Evolutionary conservation across 92 coral and sea anemone species (phyloP), one percentile per base, ranked within the genome.

Genomic region (Porites lobata): DNA sequence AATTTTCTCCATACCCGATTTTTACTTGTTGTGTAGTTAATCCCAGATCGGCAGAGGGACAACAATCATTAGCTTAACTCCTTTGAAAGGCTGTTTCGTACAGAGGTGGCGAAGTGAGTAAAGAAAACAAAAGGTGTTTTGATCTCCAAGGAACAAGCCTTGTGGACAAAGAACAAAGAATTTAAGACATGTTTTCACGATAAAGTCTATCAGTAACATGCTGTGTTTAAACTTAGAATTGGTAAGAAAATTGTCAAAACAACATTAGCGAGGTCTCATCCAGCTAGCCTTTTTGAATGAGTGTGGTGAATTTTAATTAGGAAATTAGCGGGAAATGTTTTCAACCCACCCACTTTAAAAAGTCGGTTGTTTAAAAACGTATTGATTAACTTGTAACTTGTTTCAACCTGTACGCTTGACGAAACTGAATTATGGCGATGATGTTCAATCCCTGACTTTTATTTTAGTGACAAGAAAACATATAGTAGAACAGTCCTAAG

Each of bases 101-200:
- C 9, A 54, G 29, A 38, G 22, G 47, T 22, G 47, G 58, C 53
- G n/a, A 21, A 80, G 14, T 65, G 50, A 12, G 65, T 1, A 1
- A 9, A 56, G 38, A 32, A 50, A 66, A 65, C 74, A 80, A 80
- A 66, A 56, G 61, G 20, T 14, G 20, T 15, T 51, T 8, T 50
- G 74, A 59, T 65, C 84, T 66, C 84, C 84, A 19, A 63, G 84
- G 75, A 80, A 43, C 75, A 74, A 80, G 51, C 14, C 12, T 21
- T 9, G 74, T 50, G 21, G 21, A 80, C 62, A 80, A 52, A 80
- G 84, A 66, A 80, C 84, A 80, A 80, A 80, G 75, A 80, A 80
- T 65, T 80, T 65, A 51, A 80, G 63, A 80, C 84, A 80, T 66
- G 62, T 80, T 80, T 50, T 70, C 18, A 47, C 19, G 75, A 20